Base-by-base conservation (phyloP, 2,888 invertebrate genomes). In the Poecilus cupreus region DNA sequence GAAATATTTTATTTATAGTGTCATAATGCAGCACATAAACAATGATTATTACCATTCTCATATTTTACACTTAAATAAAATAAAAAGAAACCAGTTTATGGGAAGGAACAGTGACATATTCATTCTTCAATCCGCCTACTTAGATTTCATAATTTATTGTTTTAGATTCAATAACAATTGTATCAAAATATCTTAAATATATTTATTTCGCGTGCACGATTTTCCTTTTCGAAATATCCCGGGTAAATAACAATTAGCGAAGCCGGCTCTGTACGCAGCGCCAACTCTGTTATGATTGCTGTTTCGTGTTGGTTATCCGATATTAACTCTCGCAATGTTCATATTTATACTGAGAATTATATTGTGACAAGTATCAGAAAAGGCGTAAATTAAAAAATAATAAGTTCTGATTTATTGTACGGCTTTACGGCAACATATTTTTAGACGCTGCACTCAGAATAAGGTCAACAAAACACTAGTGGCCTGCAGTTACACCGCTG, bases 381-480 rank as follows among this genome's bases (percentile, higher is more conserved):
- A 70, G 79, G 79, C 79, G 70, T 70, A 79, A 79, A 79, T 79
- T 79, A 79, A 79, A 79, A 79, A 79, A 79, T 79, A 79, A 79
- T 79, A 79, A 79, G 70, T 51, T 37, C 49, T 70, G 79, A 79
- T 79, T 79, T 79, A 79, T 70, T 70, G 79, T 79, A 68, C 70
- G 51, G 22, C 78, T 78, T 46, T 78, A 76, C 68, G 60, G 60
- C 51, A 51, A 32, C 49, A 64, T 79, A 79, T 79, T 79, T 79
- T 79, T 79, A 79, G 70, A 68, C 22, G 70, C 22, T 68, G 51
- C 20, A 22, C 32, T 24, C 24, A 26, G 22, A 79, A 79, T 79
- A 79, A 79, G 79, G 79, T 79, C 79, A 70, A 78, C 78, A 46
- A 64, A 78, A 68, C 46, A 64, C 46, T 68, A 78, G 64, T 78